Conservation (phyloP, 2,113 vertebrate species). For the Pomatorhinus ruficollis region DNA sequence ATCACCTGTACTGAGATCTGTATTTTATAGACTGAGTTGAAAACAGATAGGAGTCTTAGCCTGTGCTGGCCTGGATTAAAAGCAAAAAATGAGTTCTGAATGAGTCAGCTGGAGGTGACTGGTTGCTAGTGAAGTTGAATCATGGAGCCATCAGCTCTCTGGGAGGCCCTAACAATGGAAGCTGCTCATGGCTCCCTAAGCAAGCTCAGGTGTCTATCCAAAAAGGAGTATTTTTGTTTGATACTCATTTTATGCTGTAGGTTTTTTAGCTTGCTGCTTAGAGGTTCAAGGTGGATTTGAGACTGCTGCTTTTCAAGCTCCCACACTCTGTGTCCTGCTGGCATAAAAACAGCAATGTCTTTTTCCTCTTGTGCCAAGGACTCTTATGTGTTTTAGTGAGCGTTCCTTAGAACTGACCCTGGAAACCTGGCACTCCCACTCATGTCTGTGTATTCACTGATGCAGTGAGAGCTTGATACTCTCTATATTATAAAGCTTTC, state of each 20-base stretch:
- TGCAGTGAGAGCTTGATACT: neutral
- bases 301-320: neutral
- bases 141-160: neutral
- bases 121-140: neutral
- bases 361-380: neutral
- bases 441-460: neutral
- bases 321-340: neutral
- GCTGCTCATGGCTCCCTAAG: neutral
- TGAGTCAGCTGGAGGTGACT: neutral
- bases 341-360: neutral
- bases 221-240: neutral
- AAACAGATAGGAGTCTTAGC: neutral
- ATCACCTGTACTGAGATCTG: neutral
- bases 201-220: neutral
- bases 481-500: neutral
- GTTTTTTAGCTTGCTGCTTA: neutral
- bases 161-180: neutral
- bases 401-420: neutral
- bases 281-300: neutral
- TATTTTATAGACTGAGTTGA: neutral
- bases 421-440: neutral
- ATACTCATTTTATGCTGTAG: neutral
- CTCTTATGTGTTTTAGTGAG: neutral
- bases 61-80: neutral
- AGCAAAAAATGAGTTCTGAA: neutral